Base-by-base conservation (phyloP, 2,888 invertebrate genomes). In the Oegoconia quadripuncta region DNA sequence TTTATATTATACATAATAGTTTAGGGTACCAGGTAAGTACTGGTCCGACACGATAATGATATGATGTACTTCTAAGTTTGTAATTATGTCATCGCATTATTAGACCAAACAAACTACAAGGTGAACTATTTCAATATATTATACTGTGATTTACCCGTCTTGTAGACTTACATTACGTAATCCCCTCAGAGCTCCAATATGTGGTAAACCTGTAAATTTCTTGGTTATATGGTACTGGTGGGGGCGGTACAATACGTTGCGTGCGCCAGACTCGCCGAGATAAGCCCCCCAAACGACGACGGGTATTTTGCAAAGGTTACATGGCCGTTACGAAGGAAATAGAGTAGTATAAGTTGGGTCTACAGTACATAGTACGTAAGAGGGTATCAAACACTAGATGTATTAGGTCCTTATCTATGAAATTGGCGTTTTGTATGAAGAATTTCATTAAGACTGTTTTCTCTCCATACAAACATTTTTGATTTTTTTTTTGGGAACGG, bases 221-320 rank as follows among this genome's bases (percentile, higher is more conserved):
- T 52, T 43, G 57, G 55, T 52, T 52, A 53, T 51, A 50, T 55
- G 48, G 57, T 58, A 51, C 57, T 55, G 55, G 49, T 56, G 38
- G 49, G 39, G 43, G 49, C 51, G 58, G 54, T 62, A 61, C 64
- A 71, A 72, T 59, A 64, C 55, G 50, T 73, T 74, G 78, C 75
- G 77, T 78, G 73, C 59, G 55, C 52, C 59, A 61, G 58, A 47
- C 50, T 57, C 48, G 48, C 48, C 45, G 50, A 67, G 69, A 72
- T 72, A 74, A 73, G 68, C 67, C 57, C n/a, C 49, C 54, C 52
- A 48, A 64, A 66, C 61, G 56, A 57, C 67, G 58, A 54, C 55
- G 49, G 56, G 69, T 68, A 65, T 68, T 70, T 70, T 50, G 59
- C 55, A 60, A 64, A 60, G 55, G 59, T 68, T 68, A 66, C 60